Evolutionary conservation across 2,888 invertebrate species (phyloP).

Genomic region (Isotomurus palustris): DNA sequence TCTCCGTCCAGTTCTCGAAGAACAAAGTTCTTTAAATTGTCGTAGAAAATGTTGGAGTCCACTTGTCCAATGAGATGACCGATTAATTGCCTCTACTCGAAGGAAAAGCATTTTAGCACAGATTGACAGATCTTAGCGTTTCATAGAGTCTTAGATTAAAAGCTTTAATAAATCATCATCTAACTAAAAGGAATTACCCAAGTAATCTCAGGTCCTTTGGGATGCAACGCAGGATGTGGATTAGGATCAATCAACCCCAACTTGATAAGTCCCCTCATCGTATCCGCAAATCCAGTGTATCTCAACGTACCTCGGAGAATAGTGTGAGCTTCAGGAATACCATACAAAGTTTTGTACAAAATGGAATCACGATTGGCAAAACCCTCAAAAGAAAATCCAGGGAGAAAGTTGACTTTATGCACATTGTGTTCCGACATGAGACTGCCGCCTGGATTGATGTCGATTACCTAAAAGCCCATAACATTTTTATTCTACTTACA

Average conservation of each 20-base stretch:
- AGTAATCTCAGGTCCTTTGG: slow-evolving; percentile 89
- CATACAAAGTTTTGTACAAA: slow-evolving; percentile 79
- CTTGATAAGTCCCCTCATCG: slow-evolving; percentile 78
- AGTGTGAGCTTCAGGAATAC: slow-evolving; percentile 72
- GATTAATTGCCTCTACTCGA: slow-evolving; percentile 71
- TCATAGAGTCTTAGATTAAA: too few species aligned
- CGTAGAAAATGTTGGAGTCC: slow-evolving; percentile 83
- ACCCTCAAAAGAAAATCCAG: slow-evolving; percentile 93
- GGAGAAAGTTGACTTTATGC: slow-evolving; percentile 78
- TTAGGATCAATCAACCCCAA: slow-evolving; percentile 82
- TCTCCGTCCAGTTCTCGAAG: slow-evolving; percentile 67
- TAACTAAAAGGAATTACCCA: slow-evolving; percentile 65
- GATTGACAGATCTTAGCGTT: too few species aligned
- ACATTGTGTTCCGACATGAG: slow-evolving; percentile 66
- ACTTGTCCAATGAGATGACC: slow-evolving; percentile 79
- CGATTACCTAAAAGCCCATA: slow-evolving; percentile 57
- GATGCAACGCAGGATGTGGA: slow-evolving; percentile 84
- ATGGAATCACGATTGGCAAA: slow-evolving; percentile 96
- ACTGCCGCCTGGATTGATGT: slow-evolving; percentile 77
- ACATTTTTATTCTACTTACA: too few species aligned
- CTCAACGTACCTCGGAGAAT: slow-evolving; percentile 89
- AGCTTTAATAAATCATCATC: slow-evolving; percentile 10
- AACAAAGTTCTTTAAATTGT: slow-evolving; percentile 80
- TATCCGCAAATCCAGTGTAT: slow-evolving; percentile 85
- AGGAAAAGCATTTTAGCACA: too few species aligned